A percentile compares a stretch with the other conserved stretches of the same genome.
Conservation (phyloP, 2,888 invertebrate species). For the Acanthosepion esculentum region DNA sequence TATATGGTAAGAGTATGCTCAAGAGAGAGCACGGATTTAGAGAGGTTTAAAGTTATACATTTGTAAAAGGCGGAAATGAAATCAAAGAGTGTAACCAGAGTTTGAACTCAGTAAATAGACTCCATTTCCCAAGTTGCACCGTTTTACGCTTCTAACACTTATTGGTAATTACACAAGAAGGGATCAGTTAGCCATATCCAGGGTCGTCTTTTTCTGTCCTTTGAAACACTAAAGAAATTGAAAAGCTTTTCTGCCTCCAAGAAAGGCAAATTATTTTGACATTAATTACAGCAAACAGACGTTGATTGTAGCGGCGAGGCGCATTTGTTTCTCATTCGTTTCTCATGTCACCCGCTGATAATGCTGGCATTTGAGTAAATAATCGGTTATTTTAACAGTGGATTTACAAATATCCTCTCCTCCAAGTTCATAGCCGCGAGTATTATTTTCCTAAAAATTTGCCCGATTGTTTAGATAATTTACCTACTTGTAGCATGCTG, state of each 20-base stretch:
- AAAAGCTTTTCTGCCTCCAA: not conserved
- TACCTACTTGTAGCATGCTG: not conserved
- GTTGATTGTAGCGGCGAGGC: not conserved
- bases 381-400: not conserved
- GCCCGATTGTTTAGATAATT: constrained; percentile 7
- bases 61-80: no score
- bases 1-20: no score
- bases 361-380: not conserved
- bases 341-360: not conserved
- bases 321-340: not conserved
- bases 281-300: not conserved
- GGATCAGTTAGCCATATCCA: not conserved
- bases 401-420: not conserved
- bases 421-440: not conserved
- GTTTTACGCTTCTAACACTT: not conserved
- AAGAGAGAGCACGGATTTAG: no score
- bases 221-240: not conserved
- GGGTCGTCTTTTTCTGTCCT: not conserved
- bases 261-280: not conserved
- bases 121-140: not conserved
- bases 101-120: not conserved
- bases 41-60: no score
- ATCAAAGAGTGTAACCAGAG: not conserved
- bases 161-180: not conserved
- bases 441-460: not conserved